Percentiles rank a stretch among this genome's conserved stretches.
These are phyloP conservation scores for Drosophila punjabiensis DNA, from an alignment of 1,140 invertebrate species.

Conservation along the genomic window DNA sequence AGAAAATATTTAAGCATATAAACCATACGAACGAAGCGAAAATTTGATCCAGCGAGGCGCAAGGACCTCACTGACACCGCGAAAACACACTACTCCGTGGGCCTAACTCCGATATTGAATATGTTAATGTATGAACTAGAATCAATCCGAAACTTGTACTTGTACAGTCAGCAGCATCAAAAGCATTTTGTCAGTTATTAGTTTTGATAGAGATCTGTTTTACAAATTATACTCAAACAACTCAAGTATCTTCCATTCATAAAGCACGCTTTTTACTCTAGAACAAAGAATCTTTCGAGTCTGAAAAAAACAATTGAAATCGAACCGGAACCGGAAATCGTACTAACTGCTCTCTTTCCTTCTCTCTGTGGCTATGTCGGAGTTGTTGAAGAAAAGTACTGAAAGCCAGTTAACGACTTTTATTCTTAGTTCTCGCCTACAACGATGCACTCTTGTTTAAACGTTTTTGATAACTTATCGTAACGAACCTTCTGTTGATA, in stretches of 20 bases:
- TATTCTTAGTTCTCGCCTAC: constrained; percentile 76
- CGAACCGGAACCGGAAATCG: constrained; percentile 55
- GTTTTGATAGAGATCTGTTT: constrained; percentile 51
- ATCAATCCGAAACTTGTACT: constrained; percentile 69
- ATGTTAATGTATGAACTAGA: constrained; percentile 49
- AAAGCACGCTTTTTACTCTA: constrained; percentile 80
- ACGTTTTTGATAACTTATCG: constrained; percentile 64
- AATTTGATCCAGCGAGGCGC: constrained; percentile 32
- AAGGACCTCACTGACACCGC: constrained; percentile 15
- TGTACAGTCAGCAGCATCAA: constrained; percentile 85
- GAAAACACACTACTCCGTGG: constrained; percentile 44
- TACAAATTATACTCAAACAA: constrained; percentile 51
- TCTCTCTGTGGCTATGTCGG: constrained; percentile 55
- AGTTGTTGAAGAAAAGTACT: constrained; percentile 59
- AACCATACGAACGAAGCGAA: constrained; percentile 45
- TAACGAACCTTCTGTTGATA: constrained; percentile 72
- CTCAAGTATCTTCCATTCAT: constrained; percentile 72
- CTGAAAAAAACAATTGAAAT: constrained; percentile 46
- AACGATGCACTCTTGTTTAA: constrained; percentile 77
- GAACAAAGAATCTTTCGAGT: constrained; percentile 57
- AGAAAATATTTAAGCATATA: constrained; percentile 51
- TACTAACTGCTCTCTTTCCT: constrained; percentile 76
- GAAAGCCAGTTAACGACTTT: constrained; percentile 59
- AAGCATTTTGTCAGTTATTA: constrained; percentile 86
- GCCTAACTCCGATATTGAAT: constrained; percentile 39